Percentiles rank a stretch among this genome's conserved stretches.
phyloP scores from a whole-genome alignment of 2,113 vertebrate genomes.

The Dromiciops gliroides region DNA sequence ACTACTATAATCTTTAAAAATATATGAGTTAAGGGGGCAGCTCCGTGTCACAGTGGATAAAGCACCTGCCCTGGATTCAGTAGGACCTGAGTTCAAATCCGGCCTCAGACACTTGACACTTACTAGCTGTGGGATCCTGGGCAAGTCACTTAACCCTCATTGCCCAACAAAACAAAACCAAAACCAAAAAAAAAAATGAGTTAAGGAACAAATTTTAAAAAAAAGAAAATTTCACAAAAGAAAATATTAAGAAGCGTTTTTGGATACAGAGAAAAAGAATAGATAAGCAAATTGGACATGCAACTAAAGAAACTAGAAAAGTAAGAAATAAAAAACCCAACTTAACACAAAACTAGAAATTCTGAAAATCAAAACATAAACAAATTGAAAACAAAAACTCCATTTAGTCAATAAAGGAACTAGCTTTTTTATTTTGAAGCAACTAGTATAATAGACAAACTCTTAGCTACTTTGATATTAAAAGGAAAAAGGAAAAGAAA shows the following conservation, averaged over 20 bases:
- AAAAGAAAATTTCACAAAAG: not conserved
- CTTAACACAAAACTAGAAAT: not conserved
- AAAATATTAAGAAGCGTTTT: not conserved
- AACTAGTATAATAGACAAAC: not conserved
- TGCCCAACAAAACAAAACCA: too few relatives aligned
- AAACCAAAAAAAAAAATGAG: not conserved
- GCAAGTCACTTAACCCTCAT: too few relatives aligned
- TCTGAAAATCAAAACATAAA: not conserved
- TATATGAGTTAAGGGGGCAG: too few relatives aligned
- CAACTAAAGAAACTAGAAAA: not conserved
- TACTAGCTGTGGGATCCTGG: too few relatives aligned
- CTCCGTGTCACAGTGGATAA: too few relatives aligned
- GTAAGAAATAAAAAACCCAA: not conserved
- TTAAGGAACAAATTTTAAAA: not conserved
- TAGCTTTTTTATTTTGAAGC: not conserved
- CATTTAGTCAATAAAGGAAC: not conserved
- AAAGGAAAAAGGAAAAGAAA: not conserved
- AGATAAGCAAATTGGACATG: not conserved
- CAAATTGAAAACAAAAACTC: not conserved
- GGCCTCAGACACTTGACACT: too few relatives aligned
- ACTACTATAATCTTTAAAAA: not conserved
- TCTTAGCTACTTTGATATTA: not conserved
- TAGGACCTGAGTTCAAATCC: too few relatives aligned
- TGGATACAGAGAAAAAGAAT: not conserved
- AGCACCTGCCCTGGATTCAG: too few relatives aligned